Evolutionary conservation across 64 coral and sea anemone species (phyloP), one percentile per base, ranked within the genome.

Genomic region (Catalaphyllia jardinei): DNA sequence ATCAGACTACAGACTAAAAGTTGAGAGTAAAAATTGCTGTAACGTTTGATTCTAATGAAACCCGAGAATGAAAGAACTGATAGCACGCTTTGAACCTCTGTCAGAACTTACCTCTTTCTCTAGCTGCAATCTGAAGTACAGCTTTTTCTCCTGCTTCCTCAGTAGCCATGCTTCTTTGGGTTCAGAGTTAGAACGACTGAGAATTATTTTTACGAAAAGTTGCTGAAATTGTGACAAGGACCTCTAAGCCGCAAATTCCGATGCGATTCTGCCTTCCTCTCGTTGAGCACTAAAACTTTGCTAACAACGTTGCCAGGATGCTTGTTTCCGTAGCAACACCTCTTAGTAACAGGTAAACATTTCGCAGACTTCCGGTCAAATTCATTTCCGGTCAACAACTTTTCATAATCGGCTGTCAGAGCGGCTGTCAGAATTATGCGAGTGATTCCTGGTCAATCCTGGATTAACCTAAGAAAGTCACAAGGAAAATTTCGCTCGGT

Each of bases 81-180:
- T 9, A 27, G 10, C 65, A 27, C 24, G 65, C 8, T 24, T n/a
- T 69, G 20, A n/a, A 12, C 22, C 4, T 27, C 8, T 35, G 10
- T 27, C 65, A 10, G 4, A 27, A 69, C 75, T 79, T 84, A 98
- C 96, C 96, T 95, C 96, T 67, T 76, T 98, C 96, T 11, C 90
- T 88, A 16, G 96, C 96, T 3, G 96, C 96, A 64, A 98, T 98
- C 77, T 80, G 77, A 5, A 80, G 62, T 4, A 55, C 71, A 80
- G 90, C 95, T 50, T 85, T 14, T 19, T 73, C 42, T 46, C 42
- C 79, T 25, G 80, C 62, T 71, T 73, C 63, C 83, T 90, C 96
- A 29, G 73, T 82, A 31, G 35, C 49, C 88, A 82, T 20, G 87
- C 77, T 30, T 86, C 74, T 31, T 33, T 52, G 71, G 24, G 11